phyloP scores from a whole-genome alignment of 2,113 vertebrate species.

The Catharus bicknelli region DNA sequence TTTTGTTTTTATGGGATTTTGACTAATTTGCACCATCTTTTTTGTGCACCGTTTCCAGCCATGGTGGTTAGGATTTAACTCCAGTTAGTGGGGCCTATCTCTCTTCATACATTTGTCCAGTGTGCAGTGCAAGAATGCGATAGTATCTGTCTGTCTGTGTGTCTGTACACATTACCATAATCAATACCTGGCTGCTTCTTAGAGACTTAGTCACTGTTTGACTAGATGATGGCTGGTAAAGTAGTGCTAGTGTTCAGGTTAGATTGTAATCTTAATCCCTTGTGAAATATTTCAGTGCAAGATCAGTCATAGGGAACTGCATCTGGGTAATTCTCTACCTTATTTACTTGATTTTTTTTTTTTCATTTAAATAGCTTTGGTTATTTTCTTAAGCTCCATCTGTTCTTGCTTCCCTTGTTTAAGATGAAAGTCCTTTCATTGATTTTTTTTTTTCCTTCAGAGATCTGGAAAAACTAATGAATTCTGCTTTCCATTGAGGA shows the following conservation, averaged over 20 bases:
- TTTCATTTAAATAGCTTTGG: neutral
- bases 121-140: neutral
- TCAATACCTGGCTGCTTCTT: neutral
- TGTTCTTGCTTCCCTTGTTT: neutral
- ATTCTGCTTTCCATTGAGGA: neutral
- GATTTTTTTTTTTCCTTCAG: neutral
- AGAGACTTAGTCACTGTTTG: neutral
- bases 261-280: neutral
- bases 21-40: neutral
- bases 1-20: neutral
- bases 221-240: neutral
- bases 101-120: neutral
- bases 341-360: neutral
- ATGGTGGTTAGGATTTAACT: neutral
- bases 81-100: neutral
- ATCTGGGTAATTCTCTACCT: neutral
- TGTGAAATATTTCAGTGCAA: neutral
- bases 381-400: neutral
- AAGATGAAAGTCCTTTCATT: neutral
- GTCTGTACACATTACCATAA: neutral
- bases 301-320: neutral
- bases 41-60: neutral
- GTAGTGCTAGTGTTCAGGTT: neutral
- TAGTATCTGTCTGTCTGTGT: neutral
- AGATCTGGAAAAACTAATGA: neutral